Conservation (phyloP, 2,888 invertebrate genomes). For the Minunthozetes semirufus region DNA sequence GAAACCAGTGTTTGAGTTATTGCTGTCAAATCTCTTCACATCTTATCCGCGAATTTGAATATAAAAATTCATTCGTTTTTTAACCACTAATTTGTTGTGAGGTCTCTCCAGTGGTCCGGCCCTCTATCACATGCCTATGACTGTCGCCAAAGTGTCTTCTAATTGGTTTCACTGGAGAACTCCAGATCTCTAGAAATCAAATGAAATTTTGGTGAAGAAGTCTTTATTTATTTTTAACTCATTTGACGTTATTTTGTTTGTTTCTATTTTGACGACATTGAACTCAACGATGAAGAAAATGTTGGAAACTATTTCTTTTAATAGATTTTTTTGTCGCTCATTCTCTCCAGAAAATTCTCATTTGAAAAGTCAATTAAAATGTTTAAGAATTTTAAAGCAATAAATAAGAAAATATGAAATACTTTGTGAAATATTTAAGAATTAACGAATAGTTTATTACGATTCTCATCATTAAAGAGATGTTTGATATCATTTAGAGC, state of each 20-base stretch:
- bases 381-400: neutral
- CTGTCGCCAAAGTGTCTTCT: no score
- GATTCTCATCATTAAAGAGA: neutral
- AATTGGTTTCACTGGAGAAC: no score
- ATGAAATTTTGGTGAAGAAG: neutral
- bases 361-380: neutral
- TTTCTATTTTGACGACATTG: neutral
- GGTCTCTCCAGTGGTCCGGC: no score
- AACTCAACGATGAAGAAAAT: neutral
- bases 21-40: neutral
- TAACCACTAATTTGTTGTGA: neutral
- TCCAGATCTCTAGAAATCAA: no score
- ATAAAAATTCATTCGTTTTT: neutral
- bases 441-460: neutral
- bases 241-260: neutral
- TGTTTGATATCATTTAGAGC: neutral
- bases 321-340: no score
- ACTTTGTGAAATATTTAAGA: neutral
- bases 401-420: neutral
- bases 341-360: neutral
- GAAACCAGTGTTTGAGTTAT: neutral
- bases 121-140: no score
- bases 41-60: neutral
- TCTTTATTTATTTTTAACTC: neutral
- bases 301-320: no score